A percentile compares a stretch with the other conserved stretches of the same genome.
These are phyloP conservation scores for Metellina segmentata DNA, from an alignment of 2,888 invertebrate species.

Conservation along the genomic window DNA sequence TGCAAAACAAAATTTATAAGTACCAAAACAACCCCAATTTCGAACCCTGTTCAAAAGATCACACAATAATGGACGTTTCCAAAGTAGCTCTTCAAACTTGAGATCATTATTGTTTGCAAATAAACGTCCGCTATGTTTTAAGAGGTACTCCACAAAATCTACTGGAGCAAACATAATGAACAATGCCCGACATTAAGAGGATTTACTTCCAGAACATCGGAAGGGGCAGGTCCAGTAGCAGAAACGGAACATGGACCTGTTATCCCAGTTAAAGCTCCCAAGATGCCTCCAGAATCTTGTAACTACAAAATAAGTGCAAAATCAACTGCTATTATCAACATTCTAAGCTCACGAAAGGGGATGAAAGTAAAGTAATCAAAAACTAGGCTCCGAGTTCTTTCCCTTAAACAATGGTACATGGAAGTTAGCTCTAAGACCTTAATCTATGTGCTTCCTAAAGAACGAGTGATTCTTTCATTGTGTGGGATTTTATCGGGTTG, in stretches of 20 bases:
- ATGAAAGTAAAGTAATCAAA: not conserved
- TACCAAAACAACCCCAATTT: too few relatives aligned
- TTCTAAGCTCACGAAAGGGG: not conserved
- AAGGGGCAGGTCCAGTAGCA: not conserved
- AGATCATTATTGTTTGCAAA: not conserved
- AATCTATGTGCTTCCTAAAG: not conserved
- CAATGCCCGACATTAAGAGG: not conserved
- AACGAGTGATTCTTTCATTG: not conserved
- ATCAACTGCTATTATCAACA: not conserved
- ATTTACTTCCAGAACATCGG: not conserved
- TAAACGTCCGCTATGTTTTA: not conserved
- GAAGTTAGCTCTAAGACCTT: not conserved
- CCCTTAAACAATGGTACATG: not conserved
- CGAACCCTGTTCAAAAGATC: too few relatives aligned
- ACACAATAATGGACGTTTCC: not conserved
- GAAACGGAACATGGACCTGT: not conserved
- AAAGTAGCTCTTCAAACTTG: not conserved
- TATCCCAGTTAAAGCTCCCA: not conserved
- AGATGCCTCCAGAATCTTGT: not conserved
- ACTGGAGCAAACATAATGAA: not conserved
- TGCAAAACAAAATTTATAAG: too few relatives aligned
- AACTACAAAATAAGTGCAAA: not conserved
- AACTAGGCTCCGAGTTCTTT: not conserved
- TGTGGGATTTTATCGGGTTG: not conserved
- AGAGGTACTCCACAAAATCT: not conserved